A percentile compares a stretch with the other conserved stretches of the same genome.
Conservation (phyloP, 2,888 invertebrate genomes). For the Sepiola atlantica region DNA sequence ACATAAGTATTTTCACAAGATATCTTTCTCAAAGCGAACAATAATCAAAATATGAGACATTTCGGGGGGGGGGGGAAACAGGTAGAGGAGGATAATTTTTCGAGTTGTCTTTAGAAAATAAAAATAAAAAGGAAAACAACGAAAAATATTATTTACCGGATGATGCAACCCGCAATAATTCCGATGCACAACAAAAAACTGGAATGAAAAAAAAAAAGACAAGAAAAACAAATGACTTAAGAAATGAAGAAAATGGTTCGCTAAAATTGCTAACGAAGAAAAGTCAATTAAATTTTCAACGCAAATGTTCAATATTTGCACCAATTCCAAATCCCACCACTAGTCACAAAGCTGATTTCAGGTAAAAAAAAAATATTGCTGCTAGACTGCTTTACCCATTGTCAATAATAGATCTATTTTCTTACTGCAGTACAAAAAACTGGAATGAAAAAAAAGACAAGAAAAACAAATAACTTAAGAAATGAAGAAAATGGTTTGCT, state of each 20-base stretch:
- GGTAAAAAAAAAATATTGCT: too few relatives aligned
- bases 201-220: constrained; percentile 73
- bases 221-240: constrained; percentile 56
- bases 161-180: constrained; percentile 74
- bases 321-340: too few relatives aligned
- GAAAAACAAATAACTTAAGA: constrained; percentile 48
- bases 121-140: neutral
- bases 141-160: constrained; percentile 73
- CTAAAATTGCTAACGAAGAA: neutral
- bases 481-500: neutral
- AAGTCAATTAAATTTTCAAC: neutral
- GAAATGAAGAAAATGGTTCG: neutral
- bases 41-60: too few relatives aligned
- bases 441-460: constrained; percentile 77
- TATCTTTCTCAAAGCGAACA: too few relatives aligned
- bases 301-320: too few relatives aligned
- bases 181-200: constrained; percentile 77
- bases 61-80: too few relatives aligned
- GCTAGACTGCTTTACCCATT: too few relatives aligned
- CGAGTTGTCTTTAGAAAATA: neutral
- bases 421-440: too few relatives aligned
- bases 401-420: too few relatives aligned
- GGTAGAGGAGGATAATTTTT: too few relatives aligned
- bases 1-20: too few relatives aligned
- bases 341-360: too few relatives aligned